These are phyloP conservation scores for Acanthosepion lycidas DNA, from an alignment of 2,888 invertebrate genomes.

Conservation along the genomic window DNA sequence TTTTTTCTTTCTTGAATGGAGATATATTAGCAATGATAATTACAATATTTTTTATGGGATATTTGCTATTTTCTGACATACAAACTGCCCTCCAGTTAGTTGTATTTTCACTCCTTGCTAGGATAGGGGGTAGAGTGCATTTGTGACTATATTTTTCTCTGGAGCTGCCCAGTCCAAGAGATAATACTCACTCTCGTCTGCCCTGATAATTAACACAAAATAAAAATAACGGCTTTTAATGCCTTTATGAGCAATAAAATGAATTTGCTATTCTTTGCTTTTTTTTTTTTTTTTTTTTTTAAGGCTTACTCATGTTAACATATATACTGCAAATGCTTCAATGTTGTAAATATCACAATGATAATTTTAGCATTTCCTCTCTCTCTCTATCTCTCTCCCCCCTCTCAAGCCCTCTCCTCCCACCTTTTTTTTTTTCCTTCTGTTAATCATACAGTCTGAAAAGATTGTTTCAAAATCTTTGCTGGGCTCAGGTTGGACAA, in stretches of 20 bases:
- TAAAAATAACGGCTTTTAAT: background rate
- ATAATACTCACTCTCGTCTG: background rate
- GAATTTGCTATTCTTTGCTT: constrained; percentile 33
- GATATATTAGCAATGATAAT: constrained; percentile 20
- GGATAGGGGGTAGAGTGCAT: background rate
- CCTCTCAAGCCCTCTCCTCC: too few relatives aligned
- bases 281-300: background rate
- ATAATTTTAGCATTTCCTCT: background rate
- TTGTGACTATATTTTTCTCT: background rate
- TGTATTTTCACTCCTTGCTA: background rate
- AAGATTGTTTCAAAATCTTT: background rate
- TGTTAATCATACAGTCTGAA: too few relatives aligned
- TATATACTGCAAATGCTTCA: background rate
- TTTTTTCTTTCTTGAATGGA: background rate
- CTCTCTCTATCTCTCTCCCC: background rate
- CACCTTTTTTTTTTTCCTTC: too few relatives aligned
- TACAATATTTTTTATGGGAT: constrained; percentile 33
- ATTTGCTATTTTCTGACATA: background rate
- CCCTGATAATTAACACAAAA: background rate
- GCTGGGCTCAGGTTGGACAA: background rate
- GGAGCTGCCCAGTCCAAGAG: constrained; percentile 33
- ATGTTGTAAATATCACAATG: background rate
- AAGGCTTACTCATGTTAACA: constrained; percentile 2
- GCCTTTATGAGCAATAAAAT: constrained; percentile 13
- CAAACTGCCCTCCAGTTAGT: background rate